phyloP scores from a whole-genome alignment of 2,797 vertebrate species.

The Halcyon chelicuti region DNA sequence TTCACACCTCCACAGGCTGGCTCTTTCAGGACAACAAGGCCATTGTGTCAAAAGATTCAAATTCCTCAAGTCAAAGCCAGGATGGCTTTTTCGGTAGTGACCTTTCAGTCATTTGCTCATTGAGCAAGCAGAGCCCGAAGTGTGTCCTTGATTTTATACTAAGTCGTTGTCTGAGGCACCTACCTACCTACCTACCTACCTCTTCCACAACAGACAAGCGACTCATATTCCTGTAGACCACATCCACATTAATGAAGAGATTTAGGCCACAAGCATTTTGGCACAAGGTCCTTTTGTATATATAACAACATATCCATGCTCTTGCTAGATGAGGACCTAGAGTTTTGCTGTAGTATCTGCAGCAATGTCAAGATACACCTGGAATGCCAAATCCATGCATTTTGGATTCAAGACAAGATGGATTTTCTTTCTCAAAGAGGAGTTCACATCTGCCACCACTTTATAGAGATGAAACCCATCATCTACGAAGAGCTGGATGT shows the following conservation, averaged over 20 bases:
- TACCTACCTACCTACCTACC: not conserved
- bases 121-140: not conserved
- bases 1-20: not conserved
- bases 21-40: not conserved
- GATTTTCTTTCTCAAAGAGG: not conserved
- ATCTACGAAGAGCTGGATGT: not conserved
- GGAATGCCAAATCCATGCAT: not conserved
- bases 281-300: not conserved
- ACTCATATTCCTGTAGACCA: not conserved
- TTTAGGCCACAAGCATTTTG: not conserved
- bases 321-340: not conserved
- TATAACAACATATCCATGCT: accelerated
- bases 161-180: not conserved
- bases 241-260: not conserved
- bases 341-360: not conserved
- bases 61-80: not conserved
- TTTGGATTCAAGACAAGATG: not conserved
- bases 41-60: not conserved
- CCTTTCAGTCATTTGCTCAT: not conserved
- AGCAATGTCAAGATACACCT: not conserved
- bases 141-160: not conserved
- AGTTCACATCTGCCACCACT: not conserved
- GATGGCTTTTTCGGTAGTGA: not conserved
- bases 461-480: not conserved
- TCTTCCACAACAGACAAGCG: not conserved